Base-by-base conservation (phyloP, 2,113 vertebrate genomes). In the Falco punctatus region DNA sequence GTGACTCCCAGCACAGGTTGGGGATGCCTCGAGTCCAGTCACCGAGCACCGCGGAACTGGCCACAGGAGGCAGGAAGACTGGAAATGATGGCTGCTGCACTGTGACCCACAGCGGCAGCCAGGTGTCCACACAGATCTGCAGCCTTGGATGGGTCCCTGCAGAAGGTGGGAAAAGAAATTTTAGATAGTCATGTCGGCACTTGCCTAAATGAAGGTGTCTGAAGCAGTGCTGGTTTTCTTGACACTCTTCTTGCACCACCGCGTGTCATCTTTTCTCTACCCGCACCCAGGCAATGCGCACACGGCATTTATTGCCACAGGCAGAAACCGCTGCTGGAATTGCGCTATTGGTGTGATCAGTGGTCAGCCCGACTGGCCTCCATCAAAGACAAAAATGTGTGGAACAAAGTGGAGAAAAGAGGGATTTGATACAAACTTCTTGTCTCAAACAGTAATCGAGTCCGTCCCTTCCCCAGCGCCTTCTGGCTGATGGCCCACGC, bases 1-100 rank as follows among this genome's bases (percentile, higher is more conserved):
- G 1, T 44, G 44, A 38, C 58, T 42, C 16, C 33, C 21, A 38
- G 2, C 58, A 38, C 6, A 3, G 0, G 0, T 11, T 19, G 49
- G 30, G 30, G 51, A 9, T 35, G 33, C 35, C 35, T 16, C 24
- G 58, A 28, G 33, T 57, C 13, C 21, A 5, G 40, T 22, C 1
- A 0, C 52, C 6, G 46, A 17, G 65, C 64, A 38, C 44, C 58
- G 44, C 3, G 5, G 57, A 38, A 51, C 21, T 42, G 27, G 23
- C 44, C 5, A 13, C 15, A 2, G 40, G 18, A 48, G 62, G 42
- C 8, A 2, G 51, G 30, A 13, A 15, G 79, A 11, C 2, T 10
- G 44, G 78, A 40, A 52, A 9, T 7, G 52, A 6, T 71, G 51
- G 2, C 78, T 26, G 55, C 59, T 6, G 13, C 10, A 30, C n/a